Conservation (phyloP, 2,113 vertebrate genomes). For the Calidris pugnax region DNA sequence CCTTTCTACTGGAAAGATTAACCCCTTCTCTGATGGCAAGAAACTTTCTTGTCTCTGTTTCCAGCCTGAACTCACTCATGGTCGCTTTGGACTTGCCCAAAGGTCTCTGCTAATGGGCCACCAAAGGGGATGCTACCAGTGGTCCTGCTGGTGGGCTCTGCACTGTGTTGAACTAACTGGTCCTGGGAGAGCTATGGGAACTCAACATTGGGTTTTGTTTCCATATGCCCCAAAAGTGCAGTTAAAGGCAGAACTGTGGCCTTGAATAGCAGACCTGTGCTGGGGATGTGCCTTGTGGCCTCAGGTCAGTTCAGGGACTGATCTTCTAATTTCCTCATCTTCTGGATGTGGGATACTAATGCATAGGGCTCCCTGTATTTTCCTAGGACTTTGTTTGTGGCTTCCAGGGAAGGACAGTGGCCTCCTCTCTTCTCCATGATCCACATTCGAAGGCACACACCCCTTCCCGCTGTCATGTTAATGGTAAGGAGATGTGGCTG, state of each 20-base stretch:
- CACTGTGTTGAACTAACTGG: not conserved
- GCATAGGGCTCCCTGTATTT: not conserved
- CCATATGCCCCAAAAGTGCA: not conserved
- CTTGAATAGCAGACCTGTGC: not conserved
- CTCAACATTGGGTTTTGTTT: not conserved
- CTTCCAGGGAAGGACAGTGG: slow-evolving; percentile 78
- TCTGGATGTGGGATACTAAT: not conserved
- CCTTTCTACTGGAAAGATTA: not conserved
- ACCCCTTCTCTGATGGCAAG: not conserved
- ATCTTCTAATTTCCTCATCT: not conserved
- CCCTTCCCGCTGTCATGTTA: slow-evolving; percentile 72
- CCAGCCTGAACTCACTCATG: not conserved
- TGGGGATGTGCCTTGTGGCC: rapidly evolving
- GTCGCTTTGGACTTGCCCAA: not conserved
- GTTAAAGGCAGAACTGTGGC: not conserved
- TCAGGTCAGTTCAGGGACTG: not conserved
- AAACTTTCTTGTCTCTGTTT: not conserved
- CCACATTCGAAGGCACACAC: slow-evolving; percentile 72
- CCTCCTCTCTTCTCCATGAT: slow-evolving; percentile 77
- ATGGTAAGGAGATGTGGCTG: slow-evolving; percentile 61
- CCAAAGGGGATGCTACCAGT: not conserved
- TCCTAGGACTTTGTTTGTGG: slow-evolving; percentile 74
- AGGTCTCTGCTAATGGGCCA: not conserved
- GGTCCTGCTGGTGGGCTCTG: not conserved
- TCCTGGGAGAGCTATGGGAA: not conserved